These are phyloP conservation scores for Denticeps clupeoides DNA, from an alignment of 2,797 vertebrate species.

Conservation along the genomic window DNA sequence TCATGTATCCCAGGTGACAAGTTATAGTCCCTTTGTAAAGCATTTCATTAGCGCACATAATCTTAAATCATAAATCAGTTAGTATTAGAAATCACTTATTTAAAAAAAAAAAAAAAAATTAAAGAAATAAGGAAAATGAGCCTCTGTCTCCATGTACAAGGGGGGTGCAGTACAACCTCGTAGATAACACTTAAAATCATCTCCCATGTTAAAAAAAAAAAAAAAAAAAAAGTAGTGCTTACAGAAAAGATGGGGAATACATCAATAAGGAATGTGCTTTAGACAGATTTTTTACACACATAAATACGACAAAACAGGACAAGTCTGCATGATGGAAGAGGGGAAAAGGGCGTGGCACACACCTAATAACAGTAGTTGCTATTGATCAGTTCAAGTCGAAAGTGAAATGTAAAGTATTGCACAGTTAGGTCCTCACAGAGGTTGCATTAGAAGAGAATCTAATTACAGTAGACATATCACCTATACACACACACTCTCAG, in stretches of 20 bases:
- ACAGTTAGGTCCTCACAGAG: constrained; percentile 78
- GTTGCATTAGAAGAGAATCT: constrained; percentile 53
- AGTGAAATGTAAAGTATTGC: constrained; percentile 76
- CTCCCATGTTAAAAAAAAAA: neutral
- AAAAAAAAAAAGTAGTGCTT: neutral
- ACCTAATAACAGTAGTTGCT: constrained; percentile 35
- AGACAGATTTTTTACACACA: constrained; percentile 11
- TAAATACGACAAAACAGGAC: constrained; percentile 8
- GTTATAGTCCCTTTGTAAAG: constrained; percentile 38
- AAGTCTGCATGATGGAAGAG: neutral
- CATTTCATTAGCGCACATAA: constrained; percentile 13
- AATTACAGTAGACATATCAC: constrained; percentile 42
- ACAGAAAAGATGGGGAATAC: constrained; percentile 6
- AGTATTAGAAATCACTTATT: constrained; percentile 26
- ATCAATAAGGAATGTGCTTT: constrained; percentile 10
- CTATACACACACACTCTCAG: constrained; percentile 20
- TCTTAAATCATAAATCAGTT: constrained; percentile 24
- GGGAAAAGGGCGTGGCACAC: constrained; percentile 2
- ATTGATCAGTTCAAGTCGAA: constrained; percentile 66
- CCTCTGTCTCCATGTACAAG: neutral
- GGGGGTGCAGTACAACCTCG: too few species aligned
- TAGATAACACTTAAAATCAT: neutral
- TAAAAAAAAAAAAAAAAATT: neutral
- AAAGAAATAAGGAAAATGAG: neutral
- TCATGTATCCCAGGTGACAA: constrained; percentile 63